Evolutionary conservation across 1,140 invertebrate species (phyloP).

Genomic region (Pogonus chalceus): DNA sequence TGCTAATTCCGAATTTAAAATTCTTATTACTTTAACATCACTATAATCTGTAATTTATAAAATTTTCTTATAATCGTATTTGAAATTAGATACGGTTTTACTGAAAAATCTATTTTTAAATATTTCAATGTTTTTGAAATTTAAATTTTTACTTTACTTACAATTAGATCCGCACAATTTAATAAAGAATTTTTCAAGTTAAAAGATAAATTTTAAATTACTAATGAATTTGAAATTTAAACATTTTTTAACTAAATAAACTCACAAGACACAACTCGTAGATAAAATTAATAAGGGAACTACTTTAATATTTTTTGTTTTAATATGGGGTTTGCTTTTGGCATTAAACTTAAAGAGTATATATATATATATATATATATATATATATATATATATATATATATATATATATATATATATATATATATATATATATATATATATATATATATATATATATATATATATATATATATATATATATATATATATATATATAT

Average conservation of each 20-base stretch:
- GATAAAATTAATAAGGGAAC: no score
- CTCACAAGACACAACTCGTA: no score
- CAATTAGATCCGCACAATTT: background rate
- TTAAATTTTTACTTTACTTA: background rate
- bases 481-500: background rate
- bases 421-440: background rate
- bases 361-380: background rate
- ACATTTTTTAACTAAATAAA: background rate
- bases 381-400: background rate
- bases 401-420: background rate
- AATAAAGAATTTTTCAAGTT: no score
- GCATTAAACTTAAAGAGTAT: background rate
- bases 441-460: background rate
- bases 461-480: background rate
- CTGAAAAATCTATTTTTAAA: background rate
- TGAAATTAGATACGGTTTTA: background rate
- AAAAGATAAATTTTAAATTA: constrained; percentile 16
- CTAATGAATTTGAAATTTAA: background rate
- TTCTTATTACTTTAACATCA: constrained; percentile 59
- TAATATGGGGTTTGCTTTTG: no score
- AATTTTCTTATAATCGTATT: background rate
- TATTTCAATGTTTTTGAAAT: background rate
- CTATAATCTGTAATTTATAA: constrained; percentile 65
- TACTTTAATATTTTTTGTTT: no score
- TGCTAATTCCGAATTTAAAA: constrained; percentile 84